Base-by-base conservation (phyloP, 2,113 vertebrate genomes). In the Verasper variegatus region DNA sequence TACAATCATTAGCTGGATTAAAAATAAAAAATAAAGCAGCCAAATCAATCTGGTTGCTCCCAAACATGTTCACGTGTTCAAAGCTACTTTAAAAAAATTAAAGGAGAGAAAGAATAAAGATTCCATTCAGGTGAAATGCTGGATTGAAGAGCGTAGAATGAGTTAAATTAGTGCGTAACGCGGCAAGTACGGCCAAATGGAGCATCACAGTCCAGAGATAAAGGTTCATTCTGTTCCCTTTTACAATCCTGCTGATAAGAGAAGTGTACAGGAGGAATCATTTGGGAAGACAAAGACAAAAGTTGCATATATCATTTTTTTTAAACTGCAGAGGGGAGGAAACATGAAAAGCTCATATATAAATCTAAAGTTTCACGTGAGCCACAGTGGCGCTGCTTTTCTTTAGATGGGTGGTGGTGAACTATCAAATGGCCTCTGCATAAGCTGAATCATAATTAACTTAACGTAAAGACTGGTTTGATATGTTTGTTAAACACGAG, bases 1-100 rank as follows among this genome's bases (percentile, higher is more conserved):
- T 91, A 93, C 89, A 93, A 92, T 91, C 89, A 89, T 92, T 62
- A 86, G 89, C 87, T 88, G 81, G 83, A 81, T 83, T 42, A 37
- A 77, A 66, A 75, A 71, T 69, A 71, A 61, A 49, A 51, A 23
- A 37, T 82, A 54, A 65, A 78, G 63, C 67, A 84, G 72, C 65
- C 77, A 67, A 63, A 64, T 67, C 23, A 31, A 54, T 47, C 74
- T 78, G 76, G 61, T 47, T 80, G 83, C 76, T 72, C 20, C 58
- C 18, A 62, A 68, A 81, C 15, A 59, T 69, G 26, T 85, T 75
- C 47, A 78, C 45, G 62, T 76, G 59, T 85, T 82, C 70, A 68
- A 84, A 85, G 47, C 52, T 82, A 83, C 60, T 31, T 74, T 67
- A 12, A 63, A 45, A 63, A 60, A 60, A 59, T 68, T 12, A 75